Percentiles rank a stretch among this genome's conserved stretches.
phyloP scores from a whole-genome alignment of 2,113 vertebrate genomes.

The Gallinago undulata region DNA sequence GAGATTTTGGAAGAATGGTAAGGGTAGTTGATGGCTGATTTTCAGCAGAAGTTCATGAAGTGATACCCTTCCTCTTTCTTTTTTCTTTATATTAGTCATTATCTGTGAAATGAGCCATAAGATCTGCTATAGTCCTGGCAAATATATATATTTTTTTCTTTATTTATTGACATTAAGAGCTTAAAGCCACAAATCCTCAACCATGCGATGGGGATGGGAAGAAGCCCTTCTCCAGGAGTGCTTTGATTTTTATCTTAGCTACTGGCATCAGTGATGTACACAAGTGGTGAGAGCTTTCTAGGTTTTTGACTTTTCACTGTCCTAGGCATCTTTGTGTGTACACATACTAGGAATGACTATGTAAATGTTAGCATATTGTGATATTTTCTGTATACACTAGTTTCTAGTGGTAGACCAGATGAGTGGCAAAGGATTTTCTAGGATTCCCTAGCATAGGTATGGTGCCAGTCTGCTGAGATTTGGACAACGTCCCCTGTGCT shows the following conservation, averaged over 20 bases:
- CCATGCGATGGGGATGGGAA: accelerated
- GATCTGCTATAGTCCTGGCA: not conserved
- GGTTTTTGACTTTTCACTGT: not conserved
- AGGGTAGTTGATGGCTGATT: not conserved
- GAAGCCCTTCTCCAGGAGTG: not conserved
- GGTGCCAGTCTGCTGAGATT: not conserved
- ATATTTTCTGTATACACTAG: not conserved
- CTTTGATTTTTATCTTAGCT: not conserved
- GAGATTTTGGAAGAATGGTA: not conserved
- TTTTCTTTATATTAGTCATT: not conserved
- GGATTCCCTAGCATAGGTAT: not conserved
- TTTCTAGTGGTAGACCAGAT: not conserved
- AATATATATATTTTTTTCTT: not conserved
- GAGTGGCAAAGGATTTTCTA: not conserved
- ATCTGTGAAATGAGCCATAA: not conserved
- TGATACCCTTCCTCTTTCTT: not conserved
- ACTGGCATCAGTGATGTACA: not conserved
- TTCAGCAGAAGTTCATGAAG: not conserved
- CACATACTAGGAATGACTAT: not conserved
- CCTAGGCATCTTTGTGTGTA: not conserved
- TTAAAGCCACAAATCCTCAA: not conserved
- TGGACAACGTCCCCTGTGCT: not conserved
- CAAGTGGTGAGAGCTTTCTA: not conserved
- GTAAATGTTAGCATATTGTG: not conserved
- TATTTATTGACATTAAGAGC: not conserved